phyloP scores from a whole-genome alignment of 2,888 invertebrate species.

The Agonopterix arenella region DNA sequence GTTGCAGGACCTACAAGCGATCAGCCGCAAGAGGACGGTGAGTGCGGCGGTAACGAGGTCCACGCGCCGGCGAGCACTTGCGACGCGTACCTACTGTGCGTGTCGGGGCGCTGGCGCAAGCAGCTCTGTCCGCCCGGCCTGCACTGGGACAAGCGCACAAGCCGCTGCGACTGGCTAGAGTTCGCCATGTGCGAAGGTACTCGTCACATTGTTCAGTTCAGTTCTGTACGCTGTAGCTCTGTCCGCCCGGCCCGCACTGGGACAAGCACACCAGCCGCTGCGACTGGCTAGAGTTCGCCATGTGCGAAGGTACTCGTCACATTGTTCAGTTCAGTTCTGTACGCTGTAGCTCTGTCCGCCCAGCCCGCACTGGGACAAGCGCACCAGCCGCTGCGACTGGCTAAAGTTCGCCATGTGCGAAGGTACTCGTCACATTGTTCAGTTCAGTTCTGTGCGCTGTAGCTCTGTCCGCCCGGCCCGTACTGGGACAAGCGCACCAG shows the following conservation, averaged over 20 bases:
- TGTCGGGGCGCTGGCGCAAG: slow-evolving; percentile 81
- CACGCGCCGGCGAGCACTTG: slow-evolving; percentile 81
- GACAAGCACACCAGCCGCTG: slow-evolving; percentile 82
- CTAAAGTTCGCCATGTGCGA: slow-evolving; percentile 84
- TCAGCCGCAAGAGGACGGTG: slow-evolving; percentile 30
- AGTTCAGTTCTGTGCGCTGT: slow-evolving; percentile 83
- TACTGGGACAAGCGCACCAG: slow-evolving; percentile 85
- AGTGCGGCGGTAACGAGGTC: slow-evolving; percentile 36
- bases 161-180: slow-evolving; percentile 88
- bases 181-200: slow-evolving; percentile 81
- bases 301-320: slow-evolving; percentile 71
- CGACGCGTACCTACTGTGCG: slow-evolving; percentile 85
- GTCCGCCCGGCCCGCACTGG: slow-evolving; percentile 90
- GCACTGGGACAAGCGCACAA: slow-evolving; percentile 85
- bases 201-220: slow-evolving; percentile 47
- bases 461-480: slow-evolving; percentile 86
- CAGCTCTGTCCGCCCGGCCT: slow-evolving; percentile 87
- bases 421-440: slow-evolving; percentile 21
- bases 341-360: slow-evolving; percentile 87
- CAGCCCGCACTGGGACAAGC: slow-evolving; percentile 88
- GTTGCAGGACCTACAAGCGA: slow-evolving; percentile 24
- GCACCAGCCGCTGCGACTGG: slow-evolving; percentile 87
- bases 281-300: slow-evolving; percentile 87
- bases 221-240: slow-evolving; percentile 85
- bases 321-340: slow-evolving; percentile 76